Evolutionary conservation across 2,888 invertebrate genomes (phyloP).

Genomic region (Dicyrtoma fusca): DNA sequence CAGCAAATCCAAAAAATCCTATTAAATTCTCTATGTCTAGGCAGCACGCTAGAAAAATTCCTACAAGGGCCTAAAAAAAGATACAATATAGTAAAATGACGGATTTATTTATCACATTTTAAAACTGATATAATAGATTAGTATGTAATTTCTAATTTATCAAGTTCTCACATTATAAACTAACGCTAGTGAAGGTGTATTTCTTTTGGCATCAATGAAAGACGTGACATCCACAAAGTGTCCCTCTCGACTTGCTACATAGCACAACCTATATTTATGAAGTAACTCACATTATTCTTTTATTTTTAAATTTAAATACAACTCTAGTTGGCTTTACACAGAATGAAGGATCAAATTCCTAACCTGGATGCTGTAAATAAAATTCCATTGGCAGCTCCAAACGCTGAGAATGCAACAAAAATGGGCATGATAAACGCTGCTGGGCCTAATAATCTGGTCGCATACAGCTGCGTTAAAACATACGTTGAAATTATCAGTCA

Average conservation of each 20-base stretch:
- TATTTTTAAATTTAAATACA: no score
- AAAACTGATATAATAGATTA: background rate
- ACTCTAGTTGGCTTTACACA: background rate
- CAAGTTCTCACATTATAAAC: constrained; percentile 80
- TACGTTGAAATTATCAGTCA: no score
- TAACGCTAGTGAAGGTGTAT: constrained; percentile 82
- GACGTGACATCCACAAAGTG: constrained; percentile 79
- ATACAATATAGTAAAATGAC: constrained; percentile 2
- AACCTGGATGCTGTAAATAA: constrained; percentile 42
- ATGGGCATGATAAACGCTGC: constrained; percentile 72
- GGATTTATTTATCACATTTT: no score
- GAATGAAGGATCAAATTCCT: background rate
- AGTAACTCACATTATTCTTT: no score
- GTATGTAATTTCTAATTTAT: no score
- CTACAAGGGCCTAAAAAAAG: constrained; percentile 56
- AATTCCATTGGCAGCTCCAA: constrained; percentile 77
- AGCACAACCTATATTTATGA: no score
- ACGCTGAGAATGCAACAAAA: constrained; percentile 76
- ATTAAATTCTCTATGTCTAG: constrained; percentile 61
- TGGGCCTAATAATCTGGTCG: constrained; percentile 68
- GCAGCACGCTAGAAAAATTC: constrained; percentile 60
- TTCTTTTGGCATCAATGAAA: constrained; percentile 72
- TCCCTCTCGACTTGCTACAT: constrained; percentile 78
- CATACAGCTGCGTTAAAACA: constrained; percentile 36
- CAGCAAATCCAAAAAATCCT: constrained; percentile 62